Conservation (phyloP, 2,888 invertebrate genomes). For the Apamea sordens region DNA sequence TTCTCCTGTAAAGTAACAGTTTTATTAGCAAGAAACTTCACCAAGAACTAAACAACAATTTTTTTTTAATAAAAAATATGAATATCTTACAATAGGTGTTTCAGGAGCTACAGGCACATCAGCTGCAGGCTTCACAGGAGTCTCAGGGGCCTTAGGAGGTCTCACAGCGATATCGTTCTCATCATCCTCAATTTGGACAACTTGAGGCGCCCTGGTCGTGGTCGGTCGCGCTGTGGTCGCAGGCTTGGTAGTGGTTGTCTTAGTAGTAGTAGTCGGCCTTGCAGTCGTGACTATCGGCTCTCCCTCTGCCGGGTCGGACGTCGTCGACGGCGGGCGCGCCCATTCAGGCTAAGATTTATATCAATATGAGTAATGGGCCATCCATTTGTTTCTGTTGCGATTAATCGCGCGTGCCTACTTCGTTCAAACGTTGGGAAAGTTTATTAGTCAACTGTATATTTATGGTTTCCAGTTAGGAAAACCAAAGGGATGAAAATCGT, state of each 20-base stretch:
- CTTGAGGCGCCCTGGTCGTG: conserved; percentile 49
- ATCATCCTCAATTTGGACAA: conserved; percentile 54
- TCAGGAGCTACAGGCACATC: conserved; percentile 70
- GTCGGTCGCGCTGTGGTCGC: conserved; percentile 56
- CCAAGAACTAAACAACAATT: neutral
- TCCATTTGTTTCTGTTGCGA: conserved; percentile 71
- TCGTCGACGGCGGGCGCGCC: conserved; percentile 94
- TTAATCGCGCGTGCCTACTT: conserved; percentile 72
- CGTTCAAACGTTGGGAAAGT: conserved; percentile 65
- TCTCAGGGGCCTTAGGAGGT: conserved; percentile 68
- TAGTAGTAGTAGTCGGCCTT: conserved; percentile 71
- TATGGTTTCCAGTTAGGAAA: conserved; percentile 56
- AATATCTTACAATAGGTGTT: conserved; percentile 74
- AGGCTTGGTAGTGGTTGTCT: conserved; percentile 67
- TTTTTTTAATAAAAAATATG: neutral
- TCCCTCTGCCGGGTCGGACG: conserved; percentile 89
- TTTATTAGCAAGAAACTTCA: neutral
- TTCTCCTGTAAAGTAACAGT: conserved; percentile 78
- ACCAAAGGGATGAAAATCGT: conserved; percentile 35
- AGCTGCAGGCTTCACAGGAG: conserved; percentile 38
- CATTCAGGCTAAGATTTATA: conserved; percentile 93
- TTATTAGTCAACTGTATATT: conserved; percentile 67
- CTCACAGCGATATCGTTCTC: conserved; percentile 68
- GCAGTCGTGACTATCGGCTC: conserved; percentile 76
- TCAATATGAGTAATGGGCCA: conserved; percentile 74